Base-by-base conservation (phyloP, 1,140 invertebrate genomes). In the Panagrolaimus sp. region DNA sequence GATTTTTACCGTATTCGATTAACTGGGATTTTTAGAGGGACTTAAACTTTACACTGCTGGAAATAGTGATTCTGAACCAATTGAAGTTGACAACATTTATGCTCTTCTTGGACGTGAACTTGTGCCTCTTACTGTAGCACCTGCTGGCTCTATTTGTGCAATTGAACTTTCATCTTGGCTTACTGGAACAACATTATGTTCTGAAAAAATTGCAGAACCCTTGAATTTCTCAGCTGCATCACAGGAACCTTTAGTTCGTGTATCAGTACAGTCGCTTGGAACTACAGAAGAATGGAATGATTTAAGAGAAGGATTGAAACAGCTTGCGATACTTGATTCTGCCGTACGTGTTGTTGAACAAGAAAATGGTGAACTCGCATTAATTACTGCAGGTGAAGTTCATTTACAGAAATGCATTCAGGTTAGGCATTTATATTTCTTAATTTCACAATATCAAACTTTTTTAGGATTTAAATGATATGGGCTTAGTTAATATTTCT, bases 381-480 rank as follows among this genome's bases (percentile, higher is more conserved):
- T 99, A 14, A 88, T 92, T 4, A 96, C 95, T 0, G 91, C 94
- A 9, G 96, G 96, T 0, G 94, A 98, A 86, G 92, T 99, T 8
- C 96, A 99, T 86, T 86, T 99, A 44, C 91, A 97, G 82, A 89
- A 93, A 76, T 99, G 96, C 86, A 47, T 82, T 43, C 66, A 75
- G 48, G 74, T 75, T 42, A 74, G 43, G 14, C 8, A 9, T 45
- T 67, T 48, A 31, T 5, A n/a, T 43, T 16, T 8, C 23, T 25
- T 14, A n/a, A n/a, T 13, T 42, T 45, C 20, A 44, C 23, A 65
- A 42, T 31, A 64, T 65, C 85, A 85, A 86, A n/a, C n/a, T n/a
- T n/a, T n/a, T 57, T 76, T 46, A 78, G 88, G 89, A 74, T 95
- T 92, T 85, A 91, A 66, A 75, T 20, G 71, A 79, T 38, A 66